A percentile compares a stretch with the other conserved stretches of the same genome.
phyloP scores from a whole-genome alignment of 2,797 vertebrate species.

The Sarcophilus harrisii region DNA sequence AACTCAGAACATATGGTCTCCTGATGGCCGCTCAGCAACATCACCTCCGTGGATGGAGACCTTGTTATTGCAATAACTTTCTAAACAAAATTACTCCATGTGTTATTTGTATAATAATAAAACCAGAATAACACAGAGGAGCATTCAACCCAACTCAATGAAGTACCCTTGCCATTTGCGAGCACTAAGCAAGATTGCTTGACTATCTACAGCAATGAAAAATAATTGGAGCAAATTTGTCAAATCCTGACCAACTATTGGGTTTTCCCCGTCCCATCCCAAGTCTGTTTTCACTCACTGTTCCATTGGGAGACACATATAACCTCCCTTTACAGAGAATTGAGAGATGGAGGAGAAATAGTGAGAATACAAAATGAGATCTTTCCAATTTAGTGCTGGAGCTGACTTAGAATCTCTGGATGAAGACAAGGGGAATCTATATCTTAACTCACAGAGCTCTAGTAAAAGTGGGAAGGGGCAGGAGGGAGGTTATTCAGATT shows the following conservation, averaged over 20 bases:
- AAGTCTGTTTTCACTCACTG: background rate
- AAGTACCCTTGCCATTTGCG: background rate
- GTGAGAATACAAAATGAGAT: background rate
- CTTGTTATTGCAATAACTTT: background rate
- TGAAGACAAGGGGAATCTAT: background rate
- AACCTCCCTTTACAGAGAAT: background rate
- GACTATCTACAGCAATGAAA: background rate
- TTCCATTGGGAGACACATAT: conserved; percentile 20
- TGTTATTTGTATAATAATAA: background rate
- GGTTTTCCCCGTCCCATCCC: background rate
- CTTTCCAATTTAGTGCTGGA: background rate
- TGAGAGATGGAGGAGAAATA: background rate
- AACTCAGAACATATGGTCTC: background rate
- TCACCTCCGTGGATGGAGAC: background rate
- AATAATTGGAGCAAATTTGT: background rate
- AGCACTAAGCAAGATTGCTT: background rate
- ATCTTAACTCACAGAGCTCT: background rate
- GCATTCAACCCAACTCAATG: background rate
- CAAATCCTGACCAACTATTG: background rate
- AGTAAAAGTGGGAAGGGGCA: background rate
- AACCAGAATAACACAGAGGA: background rate
- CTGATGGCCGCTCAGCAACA: background rate
- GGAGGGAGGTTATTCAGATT: background rate
- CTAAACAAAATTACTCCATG: background rate
- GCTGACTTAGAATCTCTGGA: background rate